Conservation (phyloP, 2,888 invertebrate genomes). For the Darwinula stevensoni region DNA sequence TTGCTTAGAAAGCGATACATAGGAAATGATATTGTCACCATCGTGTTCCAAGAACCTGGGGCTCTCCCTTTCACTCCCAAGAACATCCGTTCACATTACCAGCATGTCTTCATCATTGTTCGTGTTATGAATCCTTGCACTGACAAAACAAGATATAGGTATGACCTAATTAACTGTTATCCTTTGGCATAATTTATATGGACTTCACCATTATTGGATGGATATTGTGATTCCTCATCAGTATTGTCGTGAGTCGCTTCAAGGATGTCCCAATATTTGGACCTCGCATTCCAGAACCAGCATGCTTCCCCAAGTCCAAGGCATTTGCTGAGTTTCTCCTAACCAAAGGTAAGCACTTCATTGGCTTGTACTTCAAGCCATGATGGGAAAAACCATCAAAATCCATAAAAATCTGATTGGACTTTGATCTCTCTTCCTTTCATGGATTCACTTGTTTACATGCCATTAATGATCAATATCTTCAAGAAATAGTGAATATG, state of each 20-base stretch:
- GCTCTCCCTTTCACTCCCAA: conserved; percentile 75
- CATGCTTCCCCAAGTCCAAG: conserved; percentile 58
- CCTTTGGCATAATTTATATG: too few species aligned
- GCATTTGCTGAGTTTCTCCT: conserved; percentile 81
- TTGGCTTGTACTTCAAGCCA: too few species aligned
- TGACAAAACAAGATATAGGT: conserved; percentile 63
- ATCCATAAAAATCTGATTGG: too few species aligned
- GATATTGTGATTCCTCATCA: too few species aligned
- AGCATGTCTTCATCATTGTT: conserved; percentile 85
- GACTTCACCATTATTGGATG: too few species aligned
- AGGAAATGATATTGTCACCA: conserved; percentile 90
- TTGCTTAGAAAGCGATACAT: conserved; percentile 78
- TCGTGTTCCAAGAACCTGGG: conserved; percentile 78
- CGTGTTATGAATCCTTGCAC: conserved; percentile 65
- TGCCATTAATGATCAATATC: too few species aligned
- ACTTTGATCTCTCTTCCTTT: too few species aligned
- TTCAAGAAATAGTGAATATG: too few species aligned
- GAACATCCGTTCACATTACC: conserved; percentile 83
- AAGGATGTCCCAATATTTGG: conserved; percentile 88
- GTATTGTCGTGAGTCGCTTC: conserved; percentile 34
- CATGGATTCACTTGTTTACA: too few species aligned
- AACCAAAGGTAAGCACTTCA: conserved; percentile 35
- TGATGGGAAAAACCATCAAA: too few species aligned
- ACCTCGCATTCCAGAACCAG: conserved; percentile 66
- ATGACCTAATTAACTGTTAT: too few species aligned